Conservation (phyloP, 2,113 vertebrate genomes). For the Pomatostomus ruficeps region DNA sequence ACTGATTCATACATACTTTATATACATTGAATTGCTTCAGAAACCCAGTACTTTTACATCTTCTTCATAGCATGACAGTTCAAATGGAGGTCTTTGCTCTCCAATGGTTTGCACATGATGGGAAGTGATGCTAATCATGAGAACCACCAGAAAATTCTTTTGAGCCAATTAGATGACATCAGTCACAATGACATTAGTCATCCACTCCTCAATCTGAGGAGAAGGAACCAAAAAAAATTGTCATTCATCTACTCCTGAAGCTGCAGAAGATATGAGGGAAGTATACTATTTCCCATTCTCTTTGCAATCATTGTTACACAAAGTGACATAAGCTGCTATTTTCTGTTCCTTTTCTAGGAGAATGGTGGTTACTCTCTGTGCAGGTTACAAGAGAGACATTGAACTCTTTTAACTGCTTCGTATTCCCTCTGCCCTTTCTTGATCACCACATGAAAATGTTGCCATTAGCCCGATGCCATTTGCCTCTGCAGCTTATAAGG, state of each 20-base stretch:
- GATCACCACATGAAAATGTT: neutral
- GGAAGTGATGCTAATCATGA: slow-evolving; percentile 50
- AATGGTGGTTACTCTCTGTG: neutral
- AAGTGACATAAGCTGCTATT: slow-evolving; percentile 7
- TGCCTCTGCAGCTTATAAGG: neutral
- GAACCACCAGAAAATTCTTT: slow-evolving; percentile 14
- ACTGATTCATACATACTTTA: slow-evolving; percentile 51
- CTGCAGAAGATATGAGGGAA: slow-evolving; percentile 8
- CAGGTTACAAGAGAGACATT: neutral
- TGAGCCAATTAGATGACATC: slow-evolving; percentile 14
- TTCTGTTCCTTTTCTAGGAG: neutral
- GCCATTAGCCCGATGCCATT: neutral
- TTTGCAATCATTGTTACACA: neutral
- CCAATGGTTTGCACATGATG: slow-evolving; percentile 36
- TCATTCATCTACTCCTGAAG: neutral
- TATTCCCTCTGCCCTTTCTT: neutral
- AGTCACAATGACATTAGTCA: slow-evolving; percentile 66
- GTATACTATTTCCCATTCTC: slow-evolving; percentile 16
- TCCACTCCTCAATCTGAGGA: neutral
- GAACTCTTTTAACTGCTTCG: neutral
- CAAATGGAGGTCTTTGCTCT: neutral
- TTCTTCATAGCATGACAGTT: neutral
- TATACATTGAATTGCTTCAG: slow-evolving; percentile 14
- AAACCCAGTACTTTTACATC: neutral
- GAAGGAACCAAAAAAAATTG: slow-evolving; percentile 53